Percentiles rank a stretch among this genome's conserved stretches.
Evolutionary conservation across 2,113 vertebrate genomes (phyloP).

Genomic region (Clarias macrocephalus): DNA sequence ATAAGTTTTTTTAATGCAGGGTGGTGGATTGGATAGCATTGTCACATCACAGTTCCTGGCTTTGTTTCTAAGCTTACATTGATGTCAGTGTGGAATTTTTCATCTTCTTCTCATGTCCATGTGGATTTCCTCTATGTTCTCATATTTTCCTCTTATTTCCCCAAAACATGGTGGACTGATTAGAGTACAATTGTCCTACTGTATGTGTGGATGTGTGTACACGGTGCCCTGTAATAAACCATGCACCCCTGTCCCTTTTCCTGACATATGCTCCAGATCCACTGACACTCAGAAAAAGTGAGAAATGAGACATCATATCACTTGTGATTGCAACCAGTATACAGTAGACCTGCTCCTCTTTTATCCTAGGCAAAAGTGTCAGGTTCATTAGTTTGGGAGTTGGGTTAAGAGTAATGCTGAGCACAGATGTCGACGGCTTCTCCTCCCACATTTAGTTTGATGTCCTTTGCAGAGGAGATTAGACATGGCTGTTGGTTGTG

Average conservation of each 20-base stretch:
- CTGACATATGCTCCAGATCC: neutral
- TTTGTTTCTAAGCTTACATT: neutral
- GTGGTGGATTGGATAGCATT: neutral
- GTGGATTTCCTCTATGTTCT: neutral
- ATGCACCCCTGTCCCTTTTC: neutral
- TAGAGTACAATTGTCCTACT: neutral
- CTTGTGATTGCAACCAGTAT: neutral
- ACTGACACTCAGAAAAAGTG: neutral
- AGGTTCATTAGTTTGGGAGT: conserved; percentile 15
- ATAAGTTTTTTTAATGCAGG: neutral
- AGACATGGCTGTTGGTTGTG: conserved; percentile 40
- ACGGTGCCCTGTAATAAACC: neutral
- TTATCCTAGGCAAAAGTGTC: conserved; percentile 1
- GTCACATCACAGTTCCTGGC: neutral
- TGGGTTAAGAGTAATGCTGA: conserved; percentile 18
- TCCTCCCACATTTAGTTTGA: conserved; percentile 22
- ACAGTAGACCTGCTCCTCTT: neutral
- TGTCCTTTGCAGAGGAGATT: conserved; percentile 26
- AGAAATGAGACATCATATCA: neutral
- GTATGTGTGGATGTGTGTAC: neutral
- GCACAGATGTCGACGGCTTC: conserved; percentile 26
- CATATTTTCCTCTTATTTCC: neutral
- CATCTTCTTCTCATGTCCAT: neutral
- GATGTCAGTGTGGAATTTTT: neutral
- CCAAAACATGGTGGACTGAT: neutral